Percentiles rank a stretch among this genome's conserved stretches.
Conservation (phyloP, 53 echinoderm and acorn worm species). For the Holothuria scabra region DNA sequence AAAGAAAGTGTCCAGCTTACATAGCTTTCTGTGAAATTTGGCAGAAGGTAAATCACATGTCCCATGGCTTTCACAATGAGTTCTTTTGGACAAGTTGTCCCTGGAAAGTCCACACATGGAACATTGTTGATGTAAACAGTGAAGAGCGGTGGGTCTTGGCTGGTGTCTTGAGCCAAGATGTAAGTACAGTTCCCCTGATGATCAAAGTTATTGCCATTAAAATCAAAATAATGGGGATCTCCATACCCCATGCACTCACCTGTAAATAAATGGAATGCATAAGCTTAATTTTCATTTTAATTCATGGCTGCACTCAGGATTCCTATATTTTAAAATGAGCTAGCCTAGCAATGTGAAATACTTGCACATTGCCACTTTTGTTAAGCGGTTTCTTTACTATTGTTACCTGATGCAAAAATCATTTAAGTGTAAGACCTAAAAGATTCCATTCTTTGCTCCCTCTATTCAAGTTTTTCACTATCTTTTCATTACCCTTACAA, state of each 20-base stretch:
- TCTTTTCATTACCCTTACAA: no score
- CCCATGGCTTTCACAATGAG: slow-evolving; percentile 56
- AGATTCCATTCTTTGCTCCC: no score
- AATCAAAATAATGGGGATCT: slow-evolving; percentile 77
- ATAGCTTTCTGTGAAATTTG: slow-evolving; percentile 49
- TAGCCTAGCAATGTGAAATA: no score
- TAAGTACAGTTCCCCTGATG: slow-evolving; percentile 82
- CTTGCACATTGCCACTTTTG: no score
- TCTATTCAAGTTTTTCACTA: no score
- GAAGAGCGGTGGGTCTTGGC: slow-evolving; percentile 46
- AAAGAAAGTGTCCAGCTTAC: slow-evolving; percentile 10
- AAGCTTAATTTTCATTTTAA: neutral
- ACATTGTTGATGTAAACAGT: slow-evolving; percentile 63
- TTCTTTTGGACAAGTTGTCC: slow-evolving; percentile 66
- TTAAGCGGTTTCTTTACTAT: no score
- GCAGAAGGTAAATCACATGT: slow-evolving; percentile 56
- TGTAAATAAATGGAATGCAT: neutral
- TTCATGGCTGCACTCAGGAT: no score
- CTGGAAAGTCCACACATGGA: slow-evolving; percentile 59
- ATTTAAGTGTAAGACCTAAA: no score
- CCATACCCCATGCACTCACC: slow-evolving; percentile 77
- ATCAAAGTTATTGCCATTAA: slow-evolving; percentile 68
- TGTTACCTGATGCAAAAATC: no score
- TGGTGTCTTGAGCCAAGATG: slow-evolving; percentile 59
- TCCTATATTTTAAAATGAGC: no score